Conservation (phyloP, 53 echinoderm and acorn worm genomes). For the Henricia sp. region DNA sequence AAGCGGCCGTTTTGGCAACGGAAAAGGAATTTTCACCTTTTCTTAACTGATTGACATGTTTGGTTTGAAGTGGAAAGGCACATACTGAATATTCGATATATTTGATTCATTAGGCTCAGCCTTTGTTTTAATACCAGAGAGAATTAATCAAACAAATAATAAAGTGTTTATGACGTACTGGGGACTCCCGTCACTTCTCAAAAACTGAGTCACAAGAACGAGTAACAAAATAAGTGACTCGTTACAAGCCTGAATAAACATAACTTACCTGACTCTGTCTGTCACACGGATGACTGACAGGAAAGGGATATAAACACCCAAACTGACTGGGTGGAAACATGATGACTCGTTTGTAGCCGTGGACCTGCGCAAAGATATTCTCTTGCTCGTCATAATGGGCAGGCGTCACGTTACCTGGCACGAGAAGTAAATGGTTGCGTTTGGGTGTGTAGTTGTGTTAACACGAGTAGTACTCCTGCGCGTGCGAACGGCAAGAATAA, state of each 20-base stretch:
- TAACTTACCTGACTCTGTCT: constrained; percentile 80
- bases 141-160: not conserved
- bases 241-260: not conserved
- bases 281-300: constrained; percentile 81
- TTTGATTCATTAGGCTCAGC: too few relatives aligned
- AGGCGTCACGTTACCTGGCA: constrained; percentile 79
- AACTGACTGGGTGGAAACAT: constrained; percentile 81
- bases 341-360: constrained; percentile 80
- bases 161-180: not conserved
- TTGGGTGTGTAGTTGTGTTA: too few relatives aligned
- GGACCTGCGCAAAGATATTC: constrained; percentile 84
- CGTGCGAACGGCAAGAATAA: too few relatives aligned
- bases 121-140: not conserved
- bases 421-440: not conserved
- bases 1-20: too few relatives aligned
- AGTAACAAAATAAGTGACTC: too few relatives aligned
- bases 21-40: too few relatives aligned
- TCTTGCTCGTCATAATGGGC: constrained; percentile 89
- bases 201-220: too few relatives aligned
- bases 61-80: too few relatives aligned
- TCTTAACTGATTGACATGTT: too few relatives aligned
- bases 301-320: constrained; percentile 76
- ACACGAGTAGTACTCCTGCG: too few relatives aligned
- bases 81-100: too few relatives aligned
- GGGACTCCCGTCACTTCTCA: not conserved